Percentiles rank a stretch among this genome's conserved stretches.
Evolutionary conservation across 2,888 invertebrate species (phyloP).

Genomic region (Habrosyne pyritoides): DNA sequence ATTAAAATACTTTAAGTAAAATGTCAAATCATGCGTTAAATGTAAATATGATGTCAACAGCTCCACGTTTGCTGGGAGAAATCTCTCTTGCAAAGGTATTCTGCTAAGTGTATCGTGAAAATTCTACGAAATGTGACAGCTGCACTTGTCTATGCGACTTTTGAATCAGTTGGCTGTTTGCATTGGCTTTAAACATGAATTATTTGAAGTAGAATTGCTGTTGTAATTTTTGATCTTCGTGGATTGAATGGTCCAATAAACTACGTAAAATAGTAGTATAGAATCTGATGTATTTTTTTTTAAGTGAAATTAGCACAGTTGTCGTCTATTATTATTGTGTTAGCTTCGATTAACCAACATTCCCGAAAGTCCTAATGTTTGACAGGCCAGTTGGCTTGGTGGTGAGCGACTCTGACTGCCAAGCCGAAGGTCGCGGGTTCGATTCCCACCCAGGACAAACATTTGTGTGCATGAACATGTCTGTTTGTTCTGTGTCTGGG

Average conservation of each 20-base stretch:
- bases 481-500: too few species aligned
- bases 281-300: too few species aligned
- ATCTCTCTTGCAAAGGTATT: neutral
- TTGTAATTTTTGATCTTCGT: neutral
- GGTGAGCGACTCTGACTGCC: too few species aligned
- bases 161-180: conserved; percentile 14
- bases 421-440: too few species aligned
- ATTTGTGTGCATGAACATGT: too few species aligned
- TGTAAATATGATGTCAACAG: neutral
- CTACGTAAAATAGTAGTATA: too few species aligned
- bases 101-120: conserved; percentile 12
- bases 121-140: conserved; percentile 20
- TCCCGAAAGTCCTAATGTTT: too few species aligned
- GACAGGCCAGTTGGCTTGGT: too few species aligned
- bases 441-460: too few species aligned
- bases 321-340: too few species aligned
- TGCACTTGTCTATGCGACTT: conserved; percentile 26
- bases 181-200: conserved; percentile 15
- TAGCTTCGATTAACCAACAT: too few species aligned
- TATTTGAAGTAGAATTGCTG: conserved; percentile 12
- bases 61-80: neutral
- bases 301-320: too few species aligned
- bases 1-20: neutral
- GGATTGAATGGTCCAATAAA: neutral
- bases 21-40: neutral